Base-by-base conservation (phyloP, 2,113 vertebrate species). In the Quiscalus mexicanus region DNA sequence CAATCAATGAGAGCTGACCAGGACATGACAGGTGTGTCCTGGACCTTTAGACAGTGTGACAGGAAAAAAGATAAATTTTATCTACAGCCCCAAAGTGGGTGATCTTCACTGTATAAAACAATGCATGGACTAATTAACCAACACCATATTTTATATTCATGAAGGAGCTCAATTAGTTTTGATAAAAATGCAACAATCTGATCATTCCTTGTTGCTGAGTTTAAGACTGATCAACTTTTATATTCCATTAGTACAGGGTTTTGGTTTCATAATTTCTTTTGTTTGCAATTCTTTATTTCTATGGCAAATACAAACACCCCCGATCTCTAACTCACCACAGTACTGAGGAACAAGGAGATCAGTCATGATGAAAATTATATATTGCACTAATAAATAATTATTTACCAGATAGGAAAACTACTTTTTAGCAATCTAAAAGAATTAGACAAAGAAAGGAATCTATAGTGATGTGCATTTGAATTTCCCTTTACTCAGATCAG, bases 111-210 rank as follows among this genome's bases (percentile, higher is more conserved):
- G n/a, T n/a, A 14, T 25, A 22, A 70, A 65, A 3, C 42, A 49
- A 31, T 15, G 24, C 22, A 80, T 37, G 19, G 13, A 60, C 16
- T n/a, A n/a, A 10, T 77, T 56, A 56, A 87, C 25, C 25, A 55
- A 58, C 4, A 15, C 9, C 0, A 0, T 50, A 12, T 64, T 76
- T 37, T 15, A 22, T 70, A 13, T 35, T 7, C 4, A 27, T 6
- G n/a, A 55, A 15, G 12, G 8, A 70, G 12, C 18, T 59, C 8
- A 56, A 5, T 56, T 68, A 35, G 58, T 56, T 25, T 45, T 49
- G 25, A 35, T 42, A 55, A 70, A 30, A 78, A 28, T 28, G 24
- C 4, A 87, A n/a, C 7, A 83, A 16, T 15, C 14, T 83, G 53
- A 52, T 22, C 53, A 68, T 52, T n/a, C 22, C 5, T 65, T 81